A percentile compares a stretch with the other conserved stretches of the same genome.
Conservation (phyloP, 2,888 invertebrate species). For the Leucophenga montana region DNA sequence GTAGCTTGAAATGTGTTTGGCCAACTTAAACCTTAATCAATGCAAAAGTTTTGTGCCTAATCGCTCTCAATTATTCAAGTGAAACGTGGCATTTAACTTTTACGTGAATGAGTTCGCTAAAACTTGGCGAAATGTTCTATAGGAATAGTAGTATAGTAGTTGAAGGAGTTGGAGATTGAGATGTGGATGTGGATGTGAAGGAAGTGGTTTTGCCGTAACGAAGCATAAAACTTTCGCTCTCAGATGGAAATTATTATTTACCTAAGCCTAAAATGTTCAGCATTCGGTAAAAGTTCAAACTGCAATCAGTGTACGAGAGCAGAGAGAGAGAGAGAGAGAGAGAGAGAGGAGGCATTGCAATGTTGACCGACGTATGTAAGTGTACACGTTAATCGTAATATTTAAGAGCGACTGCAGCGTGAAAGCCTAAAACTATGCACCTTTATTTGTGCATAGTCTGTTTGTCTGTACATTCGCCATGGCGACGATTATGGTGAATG, state of each 20-base stretch:
- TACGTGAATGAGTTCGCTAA: constrained; percentile 53
- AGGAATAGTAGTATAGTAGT: no score
- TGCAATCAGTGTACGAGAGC: constrained; percentile 10
- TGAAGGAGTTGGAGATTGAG: constrained; percentile 11
- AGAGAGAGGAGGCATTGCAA: constrained; percentile 40
- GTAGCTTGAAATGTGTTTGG: constrained; percentile 47
- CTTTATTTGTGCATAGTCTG: no score
- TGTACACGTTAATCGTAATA: constrained; percentile 55
- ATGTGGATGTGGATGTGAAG: constrained; percentile 17
- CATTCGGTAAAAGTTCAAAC: background rate
- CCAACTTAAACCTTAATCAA: constrained; percentile 69
- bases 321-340: no score
- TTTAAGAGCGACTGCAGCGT: constrained; percentile 46
- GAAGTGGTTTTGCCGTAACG: constrained; percentile 48
- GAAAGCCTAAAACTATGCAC: no score
- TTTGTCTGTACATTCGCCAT: background rate
- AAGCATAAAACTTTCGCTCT: constrained; percentile 63
- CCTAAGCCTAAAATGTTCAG: constrained; percentile 40
- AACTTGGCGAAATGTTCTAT: constrained; percentile 25
- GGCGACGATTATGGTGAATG: background rate
- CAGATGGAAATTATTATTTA: constrained; percentile 53
- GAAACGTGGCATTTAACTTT: constrained; percentile 71
- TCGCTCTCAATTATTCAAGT: constrained; percentile 71
- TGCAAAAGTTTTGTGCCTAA: constrained; percentile 70
- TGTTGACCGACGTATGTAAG: constrained; percentile 47